These are phyloP conservation scores for Norana najaformis DNA, from an alignment of 2,888 invertebrate genomes.

Conservation along the genomic window DNA sequence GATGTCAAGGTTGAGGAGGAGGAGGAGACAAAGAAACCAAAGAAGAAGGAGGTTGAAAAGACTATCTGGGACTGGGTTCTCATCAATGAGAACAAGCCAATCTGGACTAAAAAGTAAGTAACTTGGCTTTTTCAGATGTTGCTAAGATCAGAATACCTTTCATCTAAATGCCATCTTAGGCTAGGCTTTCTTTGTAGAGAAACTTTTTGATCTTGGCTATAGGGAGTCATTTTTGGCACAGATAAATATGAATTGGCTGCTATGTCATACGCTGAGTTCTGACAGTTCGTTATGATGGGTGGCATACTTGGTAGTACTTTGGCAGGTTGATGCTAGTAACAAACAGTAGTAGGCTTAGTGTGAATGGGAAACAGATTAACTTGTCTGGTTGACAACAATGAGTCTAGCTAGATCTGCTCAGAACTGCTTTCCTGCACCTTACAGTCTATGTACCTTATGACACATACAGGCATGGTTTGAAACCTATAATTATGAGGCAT, in stretches of 20 bases:
- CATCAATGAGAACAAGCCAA: conserved; percentile 94
- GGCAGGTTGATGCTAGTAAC: background rate
- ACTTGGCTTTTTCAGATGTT: background rate
- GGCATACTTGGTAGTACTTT: background rate
- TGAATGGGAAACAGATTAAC: background rate
- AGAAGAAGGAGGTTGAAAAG: conserved; percentile 84
- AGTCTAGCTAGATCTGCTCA: no score
- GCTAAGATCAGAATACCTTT: background rate
- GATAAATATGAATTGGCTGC: no score
- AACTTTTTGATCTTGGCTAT: background rate
- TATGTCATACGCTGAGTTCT: no score
- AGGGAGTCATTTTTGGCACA: background rate
- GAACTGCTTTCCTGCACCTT: no score
- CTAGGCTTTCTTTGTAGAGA: background rate
- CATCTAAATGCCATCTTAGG: background rate
- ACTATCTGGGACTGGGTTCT: conserved; percentile 98
- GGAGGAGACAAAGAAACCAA: conserved; percentile 65
- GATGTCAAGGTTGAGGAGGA: conserved; percentile 62
- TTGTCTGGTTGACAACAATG: no score
- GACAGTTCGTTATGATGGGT: background rate
- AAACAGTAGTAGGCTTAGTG: background rate
- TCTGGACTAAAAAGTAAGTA: conserved; percentile 79
- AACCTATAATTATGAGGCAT: no score
- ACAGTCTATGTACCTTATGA: no score
- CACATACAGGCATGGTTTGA: no score